Evolutionary conservation across 2,888 invertebrate genomes (phyloP).

Genomic region (Macaria notata): DNA sequence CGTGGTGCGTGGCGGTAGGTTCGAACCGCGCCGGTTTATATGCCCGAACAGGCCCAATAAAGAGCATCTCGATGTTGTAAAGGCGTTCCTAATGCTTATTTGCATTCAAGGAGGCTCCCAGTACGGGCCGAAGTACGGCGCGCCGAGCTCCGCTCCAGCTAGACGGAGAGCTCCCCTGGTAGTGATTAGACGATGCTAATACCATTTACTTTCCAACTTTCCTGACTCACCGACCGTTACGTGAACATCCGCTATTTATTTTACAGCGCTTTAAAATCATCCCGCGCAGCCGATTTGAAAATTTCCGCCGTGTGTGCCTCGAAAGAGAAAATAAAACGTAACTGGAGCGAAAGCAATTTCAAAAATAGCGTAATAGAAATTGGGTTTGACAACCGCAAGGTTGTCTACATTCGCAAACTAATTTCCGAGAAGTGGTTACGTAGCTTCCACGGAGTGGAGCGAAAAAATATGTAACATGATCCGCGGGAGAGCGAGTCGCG

Average conservation of each 20-base stretch:
- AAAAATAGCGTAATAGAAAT: conserved; percentile 21
- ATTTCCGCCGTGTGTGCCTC: conserved; percentile 12
- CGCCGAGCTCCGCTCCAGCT: conserved; percentile 55
- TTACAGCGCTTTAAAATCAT: conserved; percentile 70
- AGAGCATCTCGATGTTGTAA: conserved; percentile 74
- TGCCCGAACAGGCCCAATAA: conserved; percentile 72
- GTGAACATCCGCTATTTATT: conserved; percentile 71
- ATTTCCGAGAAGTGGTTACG: conserved; percentile 23
- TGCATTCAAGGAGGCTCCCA: conserved; percentile 77
- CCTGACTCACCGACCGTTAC: conserved; percentile 75
- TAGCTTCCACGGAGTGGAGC: conserved; percentile 16
- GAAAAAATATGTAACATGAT: conserved; percentile 31
- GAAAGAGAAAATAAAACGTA: conserved; percentile 15
- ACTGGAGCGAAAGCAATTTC: conserved; percentile 13
- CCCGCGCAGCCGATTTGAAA: conserved; percentile 50
- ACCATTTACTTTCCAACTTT: conserved; percentile 80
- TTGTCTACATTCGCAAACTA: conserved; percentile 26
- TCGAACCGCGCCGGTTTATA: conserved; percentile 62
- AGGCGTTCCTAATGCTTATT: conserved; percentile 79
- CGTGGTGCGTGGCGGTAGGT: conserved; percentile 52
- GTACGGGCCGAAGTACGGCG: conserved; percentile 69
- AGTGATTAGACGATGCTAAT: conserved; percentile 81
- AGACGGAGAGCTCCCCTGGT: conserved; percentile 73
- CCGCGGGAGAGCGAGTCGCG: conserved; percentile 17
- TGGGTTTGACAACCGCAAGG: conserved; percentile 19